These are phyloP conservation scores for Notocelia uddmanniana DNA, from an alignment of 2,888 invertebrate genomes.

Conservation along the genomic window DNA sequence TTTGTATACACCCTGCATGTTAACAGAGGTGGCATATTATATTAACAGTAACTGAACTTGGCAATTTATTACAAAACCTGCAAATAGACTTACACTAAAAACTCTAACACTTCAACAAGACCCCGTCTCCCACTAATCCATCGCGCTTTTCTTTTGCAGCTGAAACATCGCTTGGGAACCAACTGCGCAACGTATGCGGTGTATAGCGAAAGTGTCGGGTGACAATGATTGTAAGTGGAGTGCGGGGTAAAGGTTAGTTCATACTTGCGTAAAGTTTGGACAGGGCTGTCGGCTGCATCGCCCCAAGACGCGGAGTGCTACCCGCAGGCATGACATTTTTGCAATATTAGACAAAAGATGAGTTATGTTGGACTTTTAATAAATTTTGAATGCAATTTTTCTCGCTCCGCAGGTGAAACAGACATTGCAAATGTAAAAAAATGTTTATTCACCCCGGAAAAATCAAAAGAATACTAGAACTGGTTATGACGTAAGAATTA, in stretches of 20 bases:
- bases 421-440: background rate
- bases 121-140: conserved; percentile 25
- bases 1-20: conserved; percentile 70
- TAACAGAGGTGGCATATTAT: conserved; percentile 75
- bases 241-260: conserved; percentile 61
- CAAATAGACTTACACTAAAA: conserved; percentile 53
- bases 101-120: background rate
- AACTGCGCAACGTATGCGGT: conserved; percentile 48
- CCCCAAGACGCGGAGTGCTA: conserved; percentile 61
- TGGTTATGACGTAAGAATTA: no score
- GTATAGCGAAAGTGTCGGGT: conserved; percentile 15
- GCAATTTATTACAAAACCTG: conserved; percentile 72
- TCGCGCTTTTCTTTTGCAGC: conserved; percentile 30
- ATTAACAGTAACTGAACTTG: conserved; percentile 72
- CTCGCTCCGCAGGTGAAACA: background rate
- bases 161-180: background rate
- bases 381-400: conserved; percentile 14
- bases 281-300: conserved; percentile 62
- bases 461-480: no score
- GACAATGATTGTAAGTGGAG: conserved; percentile 30
- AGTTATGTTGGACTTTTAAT: conserved; percentile 54
- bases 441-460: background rate
- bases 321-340: conserved; percentile 58
- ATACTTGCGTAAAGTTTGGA: conserved; percentile 71
- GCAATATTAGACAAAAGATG: conserved; percentile 65